Percentiles rank a stretch among this genome's conserved stretches.
phyloP scores from a whole-genome alignment of 2,797 vertebrate species.

The Chaetodon trifasciatus region DNA sequence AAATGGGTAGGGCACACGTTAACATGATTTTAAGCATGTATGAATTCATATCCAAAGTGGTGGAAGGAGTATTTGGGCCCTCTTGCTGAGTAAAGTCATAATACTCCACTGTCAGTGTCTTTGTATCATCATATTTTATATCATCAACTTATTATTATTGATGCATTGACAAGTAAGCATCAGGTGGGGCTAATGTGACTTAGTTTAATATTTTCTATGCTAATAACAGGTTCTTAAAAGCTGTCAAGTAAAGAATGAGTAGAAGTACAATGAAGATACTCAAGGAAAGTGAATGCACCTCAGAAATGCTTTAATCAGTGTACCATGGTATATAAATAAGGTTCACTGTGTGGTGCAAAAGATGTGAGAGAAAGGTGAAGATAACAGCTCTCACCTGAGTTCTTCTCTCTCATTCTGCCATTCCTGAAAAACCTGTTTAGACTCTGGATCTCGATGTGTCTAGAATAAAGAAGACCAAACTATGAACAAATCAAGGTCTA shows the following conservation, averaged over 20 bases:
- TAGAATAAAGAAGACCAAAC: constrained; percentile 47
- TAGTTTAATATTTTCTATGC: not conserved
- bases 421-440: constrained; percentile 85
- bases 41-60: not conserved
- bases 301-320: too few species aligned
- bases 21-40: not conserved
- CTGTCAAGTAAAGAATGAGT: not conserved
- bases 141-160: not conserved
- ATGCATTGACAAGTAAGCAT: not conserved
- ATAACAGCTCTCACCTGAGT: constrained; percentile 78
- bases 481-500: not conserved
- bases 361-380: not conserved
- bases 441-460: constrained; percentile 85
- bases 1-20: not conserved
- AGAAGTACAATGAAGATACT: too few species aligned
- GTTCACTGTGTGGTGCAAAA: too few species aligned
- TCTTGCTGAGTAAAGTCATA: not conserved
- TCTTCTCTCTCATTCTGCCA: constrained; percentile 91
- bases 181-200: too few species aligned
- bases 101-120: not conserved
- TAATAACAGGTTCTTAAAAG: not conserved
- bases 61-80: not conserved
- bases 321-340: too few species aligned
- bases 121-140: not conserved
- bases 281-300: too few species aligned